Conservation (phyloP, 2,888 invertebrate species). For the Drosophila borborema region DNA sequence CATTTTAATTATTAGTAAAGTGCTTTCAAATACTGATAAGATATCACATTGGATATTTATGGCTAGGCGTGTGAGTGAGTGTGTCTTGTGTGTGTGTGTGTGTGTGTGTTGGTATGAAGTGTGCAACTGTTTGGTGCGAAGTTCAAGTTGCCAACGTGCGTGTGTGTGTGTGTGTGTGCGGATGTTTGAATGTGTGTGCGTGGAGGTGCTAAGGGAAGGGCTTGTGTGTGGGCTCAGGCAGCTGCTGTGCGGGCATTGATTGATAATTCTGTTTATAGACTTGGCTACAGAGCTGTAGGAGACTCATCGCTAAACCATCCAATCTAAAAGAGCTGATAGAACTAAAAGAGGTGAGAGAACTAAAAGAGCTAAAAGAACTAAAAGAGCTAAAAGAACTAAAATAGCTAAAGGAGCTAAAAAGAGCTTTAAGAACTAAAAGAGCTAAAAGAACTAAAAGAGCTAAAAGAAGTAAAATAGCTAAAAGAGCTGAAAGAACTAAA, state of each 20-base stretch:
- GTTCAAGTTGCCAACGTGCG: conserved; percentile 61
- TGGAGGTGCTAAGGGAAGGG: neutral
- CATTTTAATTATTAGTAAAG: conserved; percentile 84
- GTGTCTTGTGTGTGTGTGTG: conserved; percentile 7
- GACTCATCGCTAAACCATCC: neutral
- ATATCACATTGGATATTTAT: conserved; percentile 76
- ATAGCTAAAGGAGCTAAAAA: too few relatives aligned
- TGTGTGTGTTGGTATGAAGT: conserved; percentile 12
- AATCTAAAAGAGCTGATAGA: neutral
- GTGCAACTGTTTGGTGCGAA: conserved; percentile 56
- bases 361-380: neutral
- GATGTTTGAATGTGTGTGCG: conserved; percentile 10
- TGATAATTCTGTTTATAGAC: conserved; percentile 54
- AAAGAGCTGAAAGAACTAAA: too few relatives aligned
- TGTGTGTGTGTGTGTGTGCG: neutral
- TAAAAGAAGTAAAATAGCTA: too few relatives aligned
- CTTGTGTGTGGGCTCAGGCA: conserved; percentile 18
- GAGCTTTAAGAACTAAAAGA: neutral
- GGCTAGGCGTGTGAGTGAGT: conserved; percentile 26
- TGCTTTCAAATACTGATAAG: conserved; percentile 79
- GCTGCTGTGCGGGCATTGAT: conserved; percentile 55
- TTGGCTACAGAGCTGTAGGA: conserved; percentile 2
- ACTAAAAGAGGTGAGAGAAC: too few relatives aligned
- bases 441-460: too few relatives aligned
- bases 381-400: neutral